These are phyloP conservation scores for Diplogasteroides magnus DNA, from an alignment of 1,140 invertebrate species.

Conservation along the genomic window DNA sequence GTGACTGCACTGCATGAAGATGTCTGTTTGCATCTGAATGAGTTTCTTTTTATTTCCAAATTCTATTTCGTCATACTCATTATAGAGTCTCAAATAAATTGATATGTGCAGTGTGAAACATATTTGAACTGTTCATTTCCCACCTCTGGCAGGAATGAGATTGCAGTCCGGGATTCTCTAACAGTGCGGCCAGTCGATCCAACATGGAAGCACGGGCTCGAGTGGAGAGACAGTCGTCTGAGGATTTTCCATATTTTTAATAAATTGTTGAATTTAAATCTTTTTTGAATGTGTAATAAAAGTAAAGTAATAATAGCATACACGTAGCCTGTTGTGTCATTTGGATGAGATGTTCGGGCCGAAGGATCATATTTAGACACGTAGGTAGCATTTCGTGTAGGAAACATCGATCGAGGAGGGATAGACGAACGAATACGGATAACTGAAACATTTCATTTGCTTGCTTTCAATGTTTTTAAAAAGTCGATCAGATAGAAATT, in stretches of 20 bases:
- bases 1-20: constrained; percentile 43
- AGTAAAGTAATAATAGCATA: constrained; percentile 30
- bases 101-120: background rate
- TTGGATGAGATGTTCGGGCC: constrained; percentile 49
- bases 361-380: constrained; percentile 47
- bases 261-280: background rate
- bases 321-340: constrained; percentile 55
- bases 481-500: background rate
- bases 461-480: background rate
- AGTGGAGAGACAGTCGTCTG: constrained; percentile 53
- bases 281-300: background rate
- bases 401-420: constrained; percentile 49
- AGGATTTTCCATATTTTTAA: constrained; percentile 8
- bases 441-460: constrained; percentile 27
- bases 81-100: too few species aligned
- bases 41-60: background rate
- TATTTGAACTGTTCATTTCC: too few species aligned
- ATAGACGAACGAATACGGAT: constrained; percentile 52
- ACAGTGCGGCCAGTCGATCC: constrained; percentile 42
- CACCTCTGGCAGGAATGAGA: constrained; percentile 31
- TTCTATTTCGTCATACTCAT: too few species aligned
- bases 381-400: constrained; percentile 48
- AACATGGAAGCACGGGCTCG: constrained; percentile 45
- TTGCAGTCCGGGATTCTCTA: constrained; percentile 41
- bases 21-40: constrained; percentile 45